Evolutionary conservation across 1,140 invertebrate species (phyloP).

Genomic region (Telenomus remus): DNA sequence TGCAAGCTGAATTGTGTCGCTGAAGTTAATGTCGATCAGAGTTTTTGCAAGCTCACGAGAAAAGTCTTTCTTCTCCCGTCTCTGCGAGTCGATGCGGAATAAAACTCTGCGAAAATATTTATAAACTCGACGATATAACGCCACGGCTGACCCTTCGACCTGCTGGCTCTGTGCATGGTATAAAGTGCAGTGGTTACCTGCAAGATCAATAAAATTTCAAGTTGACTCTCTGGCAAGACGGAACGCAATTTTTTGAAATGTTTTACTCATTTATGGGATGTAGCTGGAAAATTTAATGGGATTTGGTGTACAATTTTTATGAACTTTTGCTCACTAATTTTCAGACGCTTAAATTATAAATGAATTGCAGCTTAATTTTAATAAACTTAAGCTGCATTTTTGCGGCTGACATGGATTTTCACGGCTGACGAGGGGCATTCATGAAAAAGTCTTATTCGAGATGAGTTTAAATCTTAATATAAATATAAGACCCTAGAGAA

Average conservation of each 20-base stretch:
- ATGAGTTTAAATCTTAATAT: no score
- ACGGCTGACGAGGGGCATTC: no score
- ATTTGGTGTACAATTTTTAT: slow-evolving; percentile 11
- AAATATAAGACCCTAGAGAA: no score
- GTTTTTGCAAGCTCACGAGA: slow-evolving; percentile 16
- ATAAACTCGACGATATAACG: slow-evolving; percentile 52
- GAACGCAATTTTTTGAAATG: slow-evolving; percentile 38
- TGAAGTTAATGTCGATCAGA: slow-evolving; percentile 10
- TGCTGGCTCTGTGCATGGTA: slow-evolving; percentile 35
- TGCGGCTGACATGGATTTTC: no score
- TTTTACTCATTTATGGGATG: slow-evolving; percentile 25
- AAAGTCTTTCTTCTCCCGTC: slow-evolving; percentile 40
- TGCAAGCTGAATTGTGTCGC: not conserved
- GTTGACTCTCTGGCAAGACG: slow-evolving; percentile 23
- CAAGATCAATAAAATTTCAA: slow-evolving; percentile 56
- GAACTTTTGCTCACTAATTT: slow-evolving; percentile 13
- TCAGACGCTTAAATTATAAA: slow-evolving; percentile 22
- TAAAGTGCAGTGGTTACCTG: slow-evolving; percentile 54
- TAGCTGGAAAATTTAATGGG: slow-evolving; percentile 22
- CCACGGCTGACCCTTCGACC: slow-evolving; percentile 52
- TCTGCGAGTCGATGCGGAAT: slow-evolving; percentile 36
- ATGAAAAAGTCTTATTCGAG: no score
- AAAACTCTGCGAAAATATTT: slow-evolving; percentile 56
- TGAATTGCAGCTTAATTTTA: not conserved
- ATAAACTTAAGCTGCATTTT: not conserved